Evolutionary conservation across 35 echinoderm and acorn worm species (phyloP), one percentile per base, ranked within the genome.

Genomic region (Ophioderma brevispina): DNA sequence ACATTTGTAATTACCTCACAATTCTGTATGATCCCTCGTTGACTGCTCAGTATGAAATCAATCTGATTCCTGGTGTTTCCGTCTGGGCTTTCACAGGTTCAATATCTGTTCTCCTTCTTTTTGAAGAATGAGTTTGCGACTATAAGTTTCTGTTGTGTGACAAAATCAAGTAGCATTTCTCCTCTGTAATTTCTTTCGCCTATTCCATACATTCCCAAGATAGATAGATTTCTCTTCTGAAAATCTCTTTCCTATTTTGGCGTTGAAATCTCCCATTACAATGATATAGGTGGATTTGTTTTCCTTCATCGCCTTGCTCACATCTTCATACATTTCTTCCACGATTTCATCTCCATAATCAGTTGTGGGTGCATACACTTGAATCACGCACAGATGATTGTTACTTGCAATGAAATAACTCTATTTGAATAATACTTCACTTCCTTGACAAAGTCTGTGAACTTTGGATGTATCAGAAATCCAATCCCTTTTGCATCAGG

Each of bases 181-280:
- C 64, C 85, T 77, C 85, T 87, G 21, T 77, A n/a, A 64, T 87
- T 87, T 33, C 64, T 38, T 75, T 87, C n/a, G 37, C 85, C 85
- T 38, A 87, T 39, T 42, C 85, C 64, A 87, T 38, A 87, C 55
- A 1, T 75, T 39, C 85, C 64, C 32, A 87, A 8, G 33, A 59
- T 75, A 35, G 33, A 59, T 75, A 35, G 3, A 1, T 77, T 87
- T 64, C 39, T 87, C 64, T 31, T 39, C 43, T 18, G n/a, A 32
- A n/a, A 38, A n/a, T 25, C 85, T 25, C 31, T 39, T 14, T 39
- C 85, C 85, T 30, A 87, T 32, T 40, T 87, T 87, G 15, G 35
- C 64, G 39, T 87, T 87, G 18, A 87, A 40, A 31, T 87, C 85
- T 11, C 59, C 64, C 59, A n/a, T n/a, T n/a, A n/a, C n/a, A 76